phyloP scores from a whole-genome alignment of 2,797 vertebrate species.

The Avahi laniger region DNA sequence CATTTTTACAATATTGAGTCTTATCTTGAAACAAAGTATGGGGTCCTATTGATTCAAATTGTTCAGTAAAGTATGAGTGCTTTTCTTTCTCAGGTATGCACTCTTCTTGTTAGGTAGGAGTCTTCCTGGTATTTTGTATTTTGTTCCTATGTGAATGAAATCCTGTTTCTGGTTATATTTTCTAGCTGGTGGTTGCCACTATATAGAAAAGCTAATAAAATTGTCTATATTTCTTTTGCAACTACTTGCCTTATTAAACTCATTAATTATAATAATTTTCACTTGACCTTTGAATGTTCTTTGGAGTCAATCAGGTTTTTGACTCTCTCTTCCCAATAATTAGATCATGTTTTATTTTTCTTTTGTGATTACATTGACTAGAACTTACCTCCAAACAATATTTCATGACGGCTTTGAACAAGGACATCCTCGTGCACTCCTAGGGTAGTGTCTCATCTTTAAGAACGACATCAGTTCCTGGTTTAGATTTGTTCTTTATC shows the following conservation, averaged over 20 bases:
- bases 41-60: not conserved
- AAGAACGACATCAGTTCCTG: not conserved
- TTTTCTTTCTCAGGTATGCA: not conserved
- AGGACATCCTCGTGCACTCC: not conserved
- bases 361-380: not conserved
- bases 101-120: not conserved
- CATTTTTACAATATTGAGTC: not conserved
- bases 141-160: conserved; percentile 25
- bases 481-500: conserved; percentile 1
- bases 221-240: conserved; percentile 31
- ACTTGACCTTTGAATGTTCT: conserved; percentile 7
- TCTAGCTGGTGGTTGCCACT: not conserved
- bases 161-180: not conserved
- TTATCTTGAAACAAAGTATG: not conserved
- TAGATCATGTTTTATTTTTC: not conserved
- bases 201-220: not conserved
- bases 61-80: not conserved
- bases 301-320: not conserved
- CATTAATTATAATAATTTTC: conserved; percentile 38
- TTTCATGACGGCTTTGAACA: not conserved
- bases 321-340: conserved; percentile 12
- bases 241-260: not conserved
- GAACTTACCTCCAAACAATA: not conserved
- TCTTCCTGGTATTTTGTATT: not conserved
- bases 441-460: not conserved